Conservation (phyloP, 2,113 vertebrate genomes). For the Phalacrocorax pelagicus region DNA sequence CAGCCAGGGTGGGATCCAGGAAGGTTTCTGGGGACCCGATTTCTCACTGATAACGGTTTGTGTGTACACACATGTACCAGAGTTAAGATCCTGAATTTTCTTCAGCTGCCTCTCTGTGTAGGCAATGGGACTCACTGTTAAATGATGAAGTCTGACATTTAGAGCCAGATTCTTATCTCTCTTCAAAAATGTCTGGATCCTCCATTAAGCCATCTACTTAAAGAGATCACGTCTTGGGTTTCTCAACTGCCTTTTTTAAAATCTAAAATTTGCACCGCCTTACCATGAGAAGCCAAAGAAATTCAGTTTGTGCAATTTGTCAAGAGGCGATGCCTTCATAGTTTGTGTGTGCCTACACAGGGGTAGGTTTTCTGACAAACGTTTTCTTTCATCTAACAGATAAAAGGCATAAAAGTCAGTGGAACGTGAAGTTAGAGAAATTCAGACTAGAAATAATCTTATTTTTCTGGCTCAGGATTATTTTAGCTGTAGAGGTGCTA, state of each 20-base stretch:
- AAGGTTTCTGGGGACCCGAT: background rate
- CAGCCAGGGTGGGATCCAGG: background rate
- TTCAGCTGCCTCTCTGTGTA: background rate
- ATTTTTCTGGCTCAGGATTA: background rate
- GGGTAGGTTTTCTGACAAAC: background rate
- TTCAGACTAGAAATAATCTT: background rate
- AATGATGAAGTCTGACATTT: background rate
- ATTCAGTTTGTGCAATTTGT: background rate
- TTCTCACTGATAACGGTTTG: accelerated
- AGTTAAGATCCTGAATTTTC: background rate
- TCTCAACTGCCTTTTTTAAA: background rate
- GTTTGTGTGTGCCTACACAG: background rate
- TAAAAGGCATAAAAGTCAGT: background rate
- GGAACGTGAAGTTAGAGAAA: background rate
- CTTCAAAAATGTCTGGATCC: background rate
- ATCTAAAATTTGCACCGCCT: background rate
- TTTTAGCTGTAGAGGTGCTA: background rate
- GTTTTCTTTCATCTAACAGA: conserved; percentile 8
- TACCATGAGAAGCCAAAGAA: background rate
- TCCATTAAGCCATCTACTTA: background rate
- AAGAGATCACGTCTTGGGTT: background rate
- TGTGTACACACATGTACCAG: background rate
- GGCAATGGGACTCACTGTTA: background rate
- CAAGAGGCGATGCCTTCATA: background rate
- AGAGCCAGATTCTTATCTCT: background rate